These are phyloP conservation scores for Sogatella furcifera DNA, from an alignment of 1,140 invertebrate species.

Conservation along the genomic window DNA sequence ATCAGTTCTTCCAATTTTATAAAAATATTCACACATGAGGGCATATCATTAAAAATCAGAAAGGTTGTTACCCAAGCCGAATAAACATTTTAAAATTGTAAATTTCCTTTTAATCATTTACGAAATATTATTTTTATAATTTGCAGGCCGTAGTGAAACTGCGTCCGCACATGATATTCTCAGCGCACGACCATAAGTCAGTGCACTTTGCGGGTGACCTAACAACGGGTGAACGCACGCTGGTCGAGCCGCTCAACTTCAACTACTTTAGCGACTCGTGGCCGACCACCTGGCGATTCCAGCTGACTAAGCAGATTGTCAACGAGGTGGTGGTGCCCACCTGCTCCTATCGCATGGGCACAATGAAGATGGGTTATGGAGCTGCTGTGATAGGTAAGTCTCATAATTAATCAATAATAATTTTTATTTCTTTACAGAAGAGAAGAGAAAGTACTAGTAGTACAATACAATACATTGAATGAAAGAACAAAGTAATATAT, in stretches of 20 bases:
- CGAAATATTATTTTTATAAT: constrained; percentile 3
- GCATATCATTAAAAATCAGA: too few species aligned
- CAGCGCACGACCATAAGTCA: constrained; percentile 71
- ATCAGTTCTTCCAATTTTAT: too few species aligned
- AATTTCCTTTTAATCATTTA: too few species aligned
- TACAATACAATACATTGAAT: too few species aligned
- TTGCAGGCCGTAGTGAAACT: constrained; percentile 50
- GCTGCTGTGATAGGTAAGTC: constrained; percentile 65
- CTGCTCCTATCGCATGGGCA: constrained; percentile 91
- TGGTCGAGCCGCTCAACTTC: constrained; percentile 14
- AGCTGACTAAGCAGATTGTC: neutral
- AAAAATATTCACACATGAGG: too few species aligned
- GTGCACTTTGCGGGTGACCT: constrained; percentile 36
- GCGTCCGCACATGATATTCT: constrained; percentile 68
- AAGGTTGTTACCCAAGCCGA: too few species aligned
- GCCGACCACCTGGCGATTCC: constrained; percentile 22
- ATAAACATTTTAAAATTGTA: too few species aligned
- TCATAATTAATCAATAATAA: neutral
- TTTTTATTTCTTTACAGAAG: too few species aligned
- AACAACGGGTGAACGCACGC: constrained; percentile 15
- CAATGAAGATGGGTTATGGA: constrained; percentile 70
- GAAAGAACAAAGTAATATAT: too few species aligned
- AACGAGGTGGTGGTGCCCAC: constrained; percentile 85
- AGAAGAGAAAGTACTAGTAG: too few species aligned
- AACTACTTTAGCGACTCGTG: constrained; percentile 30